phyloP scores from a whole-genome alignment of 2,113 vertebrate genomes.

The Corythornis cristatus region DNA sequence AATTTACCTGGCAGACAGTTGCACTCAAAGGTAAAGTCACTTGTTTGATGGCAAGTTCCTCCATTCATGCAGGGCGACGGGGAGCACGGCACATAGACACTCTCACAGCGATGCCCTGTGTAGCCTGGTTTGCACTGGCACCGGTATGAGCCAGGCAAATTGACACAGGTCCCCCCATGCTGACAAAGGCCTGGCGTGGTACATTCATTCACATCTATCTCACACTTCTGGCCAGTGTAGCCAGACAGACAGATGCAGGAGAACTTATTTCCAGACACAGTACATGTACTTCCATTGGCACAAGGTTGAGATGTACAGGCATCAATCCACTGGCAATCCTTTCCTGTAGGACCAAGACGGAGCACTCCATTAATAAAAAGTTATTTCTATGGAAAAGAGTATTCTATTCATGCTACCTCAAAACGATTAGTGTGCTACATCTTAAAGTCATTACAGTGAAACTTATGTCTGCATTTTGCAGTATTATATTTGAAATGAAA shows the following conservation, averaged over 20 bases:
- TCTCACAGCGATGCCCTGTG: conserved; percentile 87
- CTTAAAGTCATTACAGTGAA: background rate
- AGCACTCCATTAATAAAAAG: background rate
- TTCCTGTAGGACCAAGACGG: conserved; percentile 71
- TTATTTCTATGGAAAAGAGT: background rate
- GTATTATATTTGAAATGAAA: background rate
- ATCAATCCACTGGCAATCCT: conserved; percentile 85
- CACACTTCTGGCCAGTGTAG: conserved; percentile 83
- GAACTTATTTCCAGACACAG: conserved; percentile 80
- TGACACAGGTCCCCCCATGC: conserved; percentile 83
- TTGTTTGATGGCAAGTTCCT: conserved; percentile 88
- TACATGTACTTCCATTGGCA: conserved; percentile 85
- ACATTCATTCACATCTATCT: conserved; percentile 89
- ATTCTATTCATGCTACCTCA: background rate
- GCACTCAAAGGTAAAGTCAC: conserved; percentile 87
- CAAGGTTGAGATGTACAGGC: conserved; percentile 89
- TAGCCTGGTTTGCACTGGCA: conserved; percentile 84
- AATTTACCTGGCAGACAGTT: conserved; percentile 90
- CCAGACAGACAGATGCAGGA: conserved; percentile 83
- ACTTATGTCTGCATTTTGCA: background rate
- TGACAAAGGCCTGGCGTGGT: conserved; percentile 73
- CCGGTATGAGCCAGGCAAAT: conserved; percentile 84
- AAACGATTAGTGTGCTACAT: background rate
- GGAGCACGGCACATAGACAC: conserved; percentile 82
- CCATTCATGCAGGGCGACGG: conserved; percentile 90